These are phyloP conservation scores for Drosophila lacicola DNA, from an alignment of 2,888 invertebrate species.

Conservation along the genomic window DNA sequence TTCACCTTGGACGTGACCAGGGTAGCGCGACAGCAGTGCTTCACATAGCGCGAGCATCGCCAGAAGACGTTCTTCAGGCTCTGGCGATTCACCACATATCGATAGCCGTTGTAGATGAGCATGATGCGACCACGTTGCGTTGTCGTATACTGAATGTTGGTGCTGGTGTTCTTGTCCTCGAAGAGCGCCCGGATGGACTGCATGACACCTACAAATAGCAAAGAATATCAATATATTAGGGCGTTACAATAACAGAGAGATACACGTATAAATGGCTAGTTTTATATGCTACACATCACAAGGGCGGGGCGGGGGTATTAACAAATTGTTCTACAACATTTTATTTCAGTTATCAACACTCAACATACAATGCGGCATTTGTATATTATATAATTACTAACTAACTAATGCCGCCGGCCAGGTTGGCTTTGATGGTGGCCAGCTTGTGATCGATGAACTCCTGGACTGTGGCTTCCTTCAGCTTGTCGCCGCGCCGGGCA, in stretches of 20 bases:
- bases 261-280: not conserved
- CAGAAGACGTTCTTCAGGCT: conserved; percentile 85
- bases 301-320: conserved; percentile 3
- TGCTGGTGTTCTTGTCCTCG: conserved; percentile 79
- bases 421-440: conserved; percentile 52
- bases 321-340: conserved; percentile 39
- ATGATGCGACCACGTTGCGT: conserved; percentile 85
- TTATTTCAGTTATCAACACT: conserved; percentile 57
- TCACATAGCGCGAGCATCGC: conserved; percentile 85
- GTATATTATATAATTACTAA: conserved; percentile 6
- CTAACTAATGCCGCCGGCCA: conserved; percentile 24
- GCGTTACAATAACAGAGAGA: not conserved
- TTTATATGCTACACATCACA: conserved; percentile 5
- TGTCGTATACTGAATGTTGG: conserved; percentile 84
- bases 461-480: conserved; percentile 71
- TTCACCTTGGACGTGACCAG: conserved; percentile 84
- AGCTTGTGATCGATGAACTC: conserved; percentile 81
- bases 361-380: conserved; percentile 47
- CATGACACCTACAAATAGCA: conserved; percentile 57
- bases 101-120: conserved; percentile 84
- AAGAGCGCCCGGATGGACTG: conserved; percentile 76
- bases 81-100: conserved; percentile 85
- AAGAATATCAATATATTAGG: not conserved
- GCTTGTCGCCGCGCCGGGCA: conserved; percentile 75
- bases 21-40: conserved; percentile 84